Evolutionary conservation across 2,113 vertebrate species (phyloP).

Genomic region (Gymnobelideus leadbeateri): DNA sequence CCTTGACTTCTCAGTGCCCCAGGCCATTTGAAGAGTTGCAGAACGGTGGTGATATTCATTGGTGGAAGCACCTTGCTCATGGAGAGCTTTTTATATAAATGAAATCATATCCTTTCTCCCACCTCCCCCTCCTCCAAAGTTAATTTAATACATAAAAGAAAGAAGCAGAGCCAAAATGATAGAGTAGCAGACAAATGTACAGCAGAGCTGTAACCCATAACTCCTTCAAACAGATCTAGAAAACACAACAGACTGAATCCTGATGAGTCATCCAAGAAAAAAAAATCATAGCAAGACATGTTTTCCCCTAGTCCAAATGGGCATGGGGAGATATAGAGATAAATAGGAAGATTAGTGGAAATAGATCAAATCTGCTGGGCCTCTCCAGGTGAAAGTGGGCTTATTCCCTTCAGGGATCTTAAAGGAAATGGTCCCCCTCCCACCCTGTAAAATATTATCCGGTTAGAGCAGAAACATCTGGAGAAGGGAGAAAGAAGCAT

Average conservation of each 20-base stretch:
- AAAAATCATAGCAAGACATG: neutral
- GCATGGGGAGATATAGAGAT: neutral
- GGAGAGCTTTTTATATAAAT: too few species aligned
- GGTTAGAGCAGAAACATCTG: neutral
- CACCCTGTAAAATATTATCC: neutral
- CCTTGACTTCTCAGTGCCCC: neutral
- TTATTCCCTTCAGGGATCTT: neutral
- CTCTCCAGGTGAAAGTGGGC: neutral
- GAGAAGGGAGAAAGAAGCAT: neutral
- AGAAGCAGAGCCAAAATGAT: too few species aligned
- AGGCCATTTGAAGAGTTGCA: too few species aligned
- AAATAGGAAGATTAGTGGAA: neutral
- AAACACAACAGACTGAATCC: neutral
- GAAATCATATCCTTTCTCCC: too few species aligned
- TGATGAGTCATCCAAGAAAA: neutral
- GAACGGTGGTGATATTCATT: too few species aligned
- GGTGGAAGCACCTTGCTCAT: too few species aligned
- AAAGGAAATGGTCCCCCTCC: neutral
- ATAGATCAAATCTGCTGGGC: neutral
- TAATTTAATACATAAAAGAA: too few species aligned
- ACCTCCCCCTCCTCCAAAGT: too few species aligned
- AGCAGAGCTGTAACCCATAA: neutral
- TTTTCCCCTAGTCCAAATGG: neutral
- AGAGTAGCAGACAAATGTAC: too few species aligned
- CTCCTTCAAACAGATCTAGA: neutral